Conservation (phyloP, 2,888 invertebrate genomes). For the Rhogogaster chlorosoma region DNA sequence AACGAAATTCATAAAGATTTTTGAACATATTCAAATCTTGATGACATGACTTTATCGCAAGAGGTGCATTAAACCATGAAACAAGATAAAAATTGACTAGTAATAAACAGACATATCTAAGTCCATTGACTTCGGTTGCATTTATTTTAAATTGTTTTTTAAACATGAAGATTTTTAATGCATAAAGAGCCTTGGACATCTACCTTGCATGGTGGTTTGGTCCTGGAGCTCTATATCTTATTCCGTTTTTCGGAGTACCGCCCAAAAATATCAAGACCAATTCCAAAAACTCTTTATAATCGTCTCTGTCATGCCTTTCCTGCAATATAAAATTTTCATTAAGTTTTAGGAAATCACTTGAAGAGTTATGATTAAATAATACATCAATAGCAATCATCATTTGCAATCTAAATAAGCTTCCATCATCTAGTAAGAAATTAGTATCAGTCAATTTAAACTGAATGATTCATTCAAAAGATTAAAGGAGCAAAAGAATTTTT, state of each 20-base stretch:
- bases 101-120: slow-evolving; percentile 54
- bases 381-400: not conserved
- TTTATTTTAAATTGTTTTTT: slow-evolving; percentile 54
- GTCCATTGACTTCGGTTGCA: slow-evolving; percentile 38
- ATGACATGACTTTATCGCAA: slow-evolving; percentile 49
- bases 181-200: slow-evolving; percentile 60
- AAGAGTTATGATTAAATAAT: not conserved
- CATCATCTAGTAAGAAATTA: too few species aligned
- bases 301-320: slow-evolving; percentile 52
- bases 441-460: too few species aligned
- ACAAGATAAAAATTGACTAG: slow-evolving; percentile 52
- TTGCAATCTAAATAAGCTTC: slow-evolving; percentile 17
- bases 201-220: slow-evolving; percentile 60
- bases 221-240: slow-evolving; percentile 53
- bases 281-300: slow-evolving; percentile 58
- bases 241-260: slow-evolving; percentile 29
- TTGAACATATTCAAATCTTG: slow-evolving; percentile 54
- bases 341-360: not conserved
- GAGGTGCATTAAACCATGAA: slow-evolving; percentile 54
- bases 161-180: slow-evolving; percentile 59
- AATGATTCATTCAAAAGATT: too few species aligned
- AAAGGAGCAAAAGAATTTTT: too few species aligned
- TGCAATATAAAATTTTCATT: not conserved
- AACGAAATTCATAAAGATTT: slow-evolving; percentile 41
- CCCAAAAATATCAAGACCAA: slow-evolving; percentile 56